Conservation (phyloP, 2,888 invertebrate genomes). For the Timema podura region DNA sequence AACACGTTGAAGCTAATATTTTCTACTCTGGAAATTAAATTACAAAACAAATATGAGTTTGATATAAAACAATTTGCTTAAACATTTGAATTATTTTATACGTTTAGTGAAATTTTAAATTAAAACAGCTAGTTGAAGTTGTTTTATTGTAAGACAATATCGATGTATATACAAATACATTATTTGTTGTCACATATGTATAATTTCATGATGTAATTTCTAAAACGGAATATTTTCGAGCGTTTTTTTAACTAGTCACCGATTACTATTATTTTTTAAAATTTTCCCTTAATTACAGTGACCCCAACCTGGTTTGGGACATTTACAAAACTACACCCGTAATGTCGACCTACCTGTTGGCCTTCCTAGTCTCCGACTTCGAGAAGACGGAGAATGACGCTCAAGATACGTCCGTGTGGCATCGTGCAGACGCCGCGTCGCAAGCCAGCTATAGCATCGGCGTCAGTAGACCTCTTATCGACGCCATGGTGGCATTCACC, state of each 20-base stretch:
- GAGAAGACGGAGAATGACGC: background rate
- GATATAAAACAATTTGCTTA: no score
- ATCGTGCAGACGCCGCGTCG: slow-evolving; percentile 27
- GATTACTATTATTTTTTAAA: background rate
- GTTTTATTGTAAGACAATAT: no score
- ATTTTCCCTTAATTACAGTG: background rate
- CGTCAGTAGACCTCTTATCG: slow-evolving; percentile 41
- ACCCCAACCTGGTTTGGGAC: background rate
- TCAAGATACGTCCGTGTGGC: slow-evolving; percentile 20
- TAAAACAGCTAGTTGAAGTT: no score
- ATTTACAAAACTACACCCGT: slow-evolving; percentile 48
- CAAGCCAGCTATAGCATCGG: slow-evolving; percentile 48
- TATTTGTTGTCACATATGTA: no score
- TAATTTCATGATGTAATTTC: no score
- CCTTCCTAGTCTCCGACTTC: slow-evolving; percentile 41
- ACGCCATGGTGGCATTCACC: slow-evolving; percentile 43
- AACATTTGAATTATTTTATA: no score
- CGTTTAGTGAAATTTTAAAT: no score
- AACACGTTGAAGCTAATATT: no score
- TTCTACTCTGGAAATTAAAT: no score
- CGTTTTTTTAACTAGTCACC: background rate
- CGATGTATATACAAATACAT: no score
- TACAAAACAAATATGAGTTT: no score
- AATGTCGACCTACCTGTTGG: slow-evolving; percentile 62
- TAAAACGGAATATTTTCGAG: background rate